Percentiles rank a stretch among this genome's conserved stretches.
These are phyloP conservation scores for Siderastrea siderea DNA, from an alignment of 92 coral and sea anemone genomes.

Conservation along the genomic window DNA sequence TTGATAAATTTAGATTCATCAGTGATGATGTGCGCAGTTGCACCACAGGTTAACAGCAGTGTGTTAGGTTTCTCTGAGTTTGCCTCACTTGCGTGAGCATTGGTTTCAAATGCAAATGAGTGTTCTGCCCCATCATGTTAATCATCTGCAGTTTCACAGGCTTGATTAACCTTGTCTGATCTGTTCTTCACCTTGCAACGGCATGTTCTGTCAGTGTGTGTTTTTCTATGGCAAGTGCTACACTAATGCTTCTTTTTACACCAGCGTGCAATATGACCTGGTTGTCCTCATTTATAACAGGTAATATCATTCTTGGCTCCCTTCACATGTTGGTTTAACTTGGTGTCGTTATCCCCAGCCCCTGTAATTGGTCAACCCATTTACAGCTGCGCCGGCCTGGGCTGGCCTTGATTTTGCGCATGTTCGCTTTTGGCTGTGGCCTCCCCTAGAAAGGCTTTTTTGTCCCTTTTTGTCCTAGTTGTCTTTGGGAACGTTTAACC, in stretches of 20 bases:
- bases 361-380: background rate
- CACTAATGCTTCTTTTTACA: constrained; percentile 30
- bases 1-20: constrained; percentile 48
- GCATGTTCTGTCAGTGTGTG: constrained; percentile 17
- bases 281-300: constrained; percentile 31
- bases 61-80: background rate
- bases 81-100: background rate
- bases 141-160: background rate
- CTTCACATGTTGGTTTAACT: background rate
- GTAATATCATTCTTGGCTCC: background rate
- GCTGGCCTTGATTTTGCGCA: too few species aligned
- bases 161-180: constrained; percentile 38
- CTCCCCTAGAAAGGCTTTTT: too few species aligned
- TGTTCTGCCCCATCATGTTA: background rate
- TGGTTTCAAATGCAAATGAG: constrained; percentile 36
- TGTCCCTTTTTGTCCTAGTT: too few species aligned
- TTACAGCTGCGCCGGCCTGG: too few species aligned
- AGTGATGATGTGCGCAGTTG: constrained; percentile 52
- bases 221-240: constrained; percentile 23
- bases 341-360: background rate
- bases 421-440: too few species aligned
- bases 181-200: constrained; percentile 20
- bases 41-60: constrained; percentile 52
- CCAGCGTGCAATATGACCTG: constrained; percentile 43
- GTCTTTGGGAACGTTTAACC: too few species aligned